Conservation (phyloP, 30 jellyfish, hydroid and myxozoan genomes). For the Hydractinia echinata region DNA sequence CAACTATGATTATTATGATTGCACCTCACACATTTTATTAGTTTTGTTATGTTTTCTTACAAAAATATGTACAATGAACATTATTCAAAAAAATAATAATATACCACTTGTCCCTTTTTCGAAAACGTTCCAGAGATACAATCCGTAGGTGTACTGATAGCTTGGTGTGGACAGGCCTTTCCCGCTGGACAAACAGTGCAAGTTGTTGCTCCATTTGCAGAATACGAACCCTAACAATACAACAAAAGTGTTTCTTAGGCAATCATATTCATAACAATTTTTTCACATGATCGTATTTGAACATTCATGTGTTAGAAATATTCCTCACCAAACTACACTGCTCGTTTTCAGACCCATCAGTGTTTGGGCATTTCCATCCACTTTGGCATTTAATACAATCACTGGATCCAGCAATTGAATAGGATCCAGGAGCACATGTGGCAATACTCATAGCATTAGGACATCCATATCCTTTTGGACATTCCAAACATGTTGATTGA, state of each 20-base stretch:
- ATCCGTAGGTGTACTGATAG: constrained; percentile 48
- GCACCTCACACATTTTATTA: no score
- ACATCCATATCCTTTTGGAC: background rate
- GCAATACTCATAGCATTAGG: background rate
- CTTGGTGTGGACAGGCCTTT: constrained; percentile 59
- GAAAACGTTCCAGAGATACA: constrained; percentile 88
- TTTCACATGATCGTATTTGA: no score
- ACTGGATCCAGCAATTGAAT: constrained; percentile 69
- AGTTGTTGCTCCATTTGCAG: constrained; percentile 65
- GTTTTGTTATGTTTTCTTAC: no score
- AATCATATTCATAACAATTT: no score
- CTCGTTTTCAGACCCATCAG: constrained; percentile 67
- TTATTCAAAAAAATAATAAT: background rate
- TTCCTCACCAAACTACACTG: constrained; percentile 66
- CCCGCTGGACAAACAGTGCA: constrained; percentile 95
- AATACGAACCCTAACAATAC: constrained; percentile 69
- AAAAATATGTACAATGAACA: no score
- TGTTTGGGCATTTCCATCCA: constrained; percentile 73
- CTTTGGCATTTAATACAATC: constrained; percentile 45
- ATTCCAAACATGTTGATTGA: background rate
- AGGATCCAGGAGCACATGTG: constrained; percentile 36
- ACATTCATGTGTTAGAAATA: background rate
- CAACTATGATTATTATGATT: no score
- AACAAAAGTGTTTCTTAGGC: background rate
- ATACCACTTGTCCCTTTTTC: constrained; percentile 72